These are phyloP conservation scores for Pyrgus malvae DNA, from an alignment of 2,888 invertebrate genomes.

Conservation along the genomic window DNA sequence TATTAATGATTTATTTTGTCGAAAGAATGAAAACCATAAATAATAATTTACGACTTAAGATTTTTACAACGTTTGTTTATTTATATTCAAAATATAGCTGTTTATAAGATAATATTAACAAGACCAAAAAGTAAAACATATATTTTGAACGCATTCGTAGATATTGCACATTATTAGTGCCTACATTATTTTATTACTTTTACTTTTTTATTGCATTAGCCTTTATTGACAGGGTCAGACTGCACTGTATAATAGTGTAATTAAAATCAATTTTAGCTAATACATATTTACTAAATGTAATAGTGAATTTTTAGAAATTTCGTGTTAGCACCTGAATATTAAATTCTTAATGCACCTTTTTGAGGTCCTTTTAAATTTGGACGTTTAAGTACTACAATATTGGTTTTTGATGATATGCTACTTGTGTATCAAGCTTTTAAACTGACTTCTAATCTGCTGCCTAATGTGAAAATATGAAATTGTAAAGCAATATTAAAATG, in stretches of 20 bases:
- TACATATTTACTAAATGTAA: constrained; percentile 66
- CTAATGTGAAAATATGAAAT: constrained; percentile 37
- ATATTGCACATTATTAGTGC: constrained; percentile 18
- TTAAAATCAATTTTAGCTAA: constrained; percentile 69
- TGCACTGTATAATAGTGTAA: constrained; percentile 69
- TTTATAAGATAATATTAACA: background rate
- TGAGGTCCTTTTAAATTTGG: constrained; percentile 53
- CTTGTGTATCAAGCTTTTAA: constrained; percentile 41
- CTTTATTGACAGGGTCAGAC: constrained; percentile 77
- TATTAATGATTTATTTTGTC: no score
- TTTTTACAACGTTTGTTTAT: no score
- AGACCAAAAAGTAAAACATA: background rate
- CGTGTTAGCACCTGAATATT: constrained; percentile 69
- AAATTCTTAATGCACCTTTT: constrained; percentile 65
- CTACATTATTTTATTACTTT: constrained; percentile 39
- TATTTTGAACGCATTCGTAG: background rate
- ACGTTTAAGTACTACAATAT: constrained; percentile 45
- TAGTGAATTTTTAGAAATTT: constrained; percentile 64
- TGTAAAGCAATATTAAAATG: constrained; percentile 40
- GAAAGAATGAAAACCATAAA: no score
- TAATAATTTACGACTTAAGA: no score
- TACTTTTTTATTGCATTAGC: constrained; percentile 52
- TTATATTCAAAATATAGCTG: background rate
- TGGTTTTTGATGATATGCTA: constrained; percentile 37
- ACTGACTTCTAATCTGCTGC: constrained; percentile 38